phyloP scores from a whole-genome alignment of 30 jellyfish, hydroid and myxozoan genomes.

The Aurelia sp. region DNA sequence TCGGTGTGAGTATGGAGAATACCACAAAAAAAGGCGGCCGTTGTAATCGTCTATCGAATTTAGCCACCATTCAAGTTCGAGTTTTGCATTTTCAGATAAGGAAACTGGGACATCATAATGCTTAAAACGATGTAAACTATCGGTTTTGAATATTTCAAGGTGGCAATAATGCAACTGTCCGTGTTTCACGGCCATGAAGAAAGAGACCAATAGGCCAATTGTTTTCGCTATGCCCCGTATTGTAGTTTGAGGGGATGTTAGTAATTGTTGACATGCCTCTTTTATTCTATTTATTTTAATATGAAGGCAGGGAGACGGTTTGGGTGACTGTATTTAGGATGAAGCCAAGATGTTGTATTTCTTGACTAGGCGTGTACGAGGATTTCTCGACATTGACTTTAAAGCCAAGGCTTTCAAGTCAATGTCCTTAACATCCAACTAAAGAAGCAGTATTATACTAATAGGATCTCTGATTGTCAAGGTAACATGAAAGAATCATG shows the following conservation, averaged over 20 bases:
- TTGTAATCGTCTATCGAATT: background rate
- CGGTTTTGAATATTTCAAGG: background rate
- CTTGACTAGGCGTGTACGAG: too few relatives aligned
- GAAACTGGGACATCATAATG: too few relatives aligned
- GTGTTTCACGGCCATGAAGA: constrained; percentile 1
- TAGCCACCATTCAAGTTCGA: background rate
- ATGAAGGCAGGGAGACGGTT: too few relatives aligned
- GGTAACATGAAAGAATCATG: too few relatives aligned
- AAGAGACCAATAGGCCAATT: background rate
- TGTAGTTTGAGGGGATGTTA: background rate
- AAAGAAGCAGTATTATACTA: too few relatives aligned
- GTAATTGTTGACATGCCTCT: too few relatives aligned
- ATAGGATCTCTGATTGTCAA: too few relatives aligned
- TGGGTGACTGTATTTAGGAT: too few relatives aligned
- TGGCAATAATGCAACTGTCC: background rate
- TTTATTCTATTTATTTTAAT: too few relatives aligned
- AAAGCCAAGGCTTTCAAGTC: constrained; percentile 1
- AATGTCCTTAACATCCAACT: too few relatives aligned
- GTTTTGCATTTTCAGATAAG: background rate
- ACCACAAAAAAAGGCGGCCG: background rate
- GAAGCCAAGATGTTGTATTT: too few relatives aligned
- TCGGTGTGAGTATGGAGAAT: background rate
- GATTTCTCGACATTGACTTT: background rate
- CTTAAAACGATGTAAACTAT: too few relatives aligned
- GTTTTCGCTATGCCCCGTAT: background rate